Evolutionary conservation across 1,140 invertebrate genomes (phyloP).

Genomic region (Monochamus saltuarius): DNA sequence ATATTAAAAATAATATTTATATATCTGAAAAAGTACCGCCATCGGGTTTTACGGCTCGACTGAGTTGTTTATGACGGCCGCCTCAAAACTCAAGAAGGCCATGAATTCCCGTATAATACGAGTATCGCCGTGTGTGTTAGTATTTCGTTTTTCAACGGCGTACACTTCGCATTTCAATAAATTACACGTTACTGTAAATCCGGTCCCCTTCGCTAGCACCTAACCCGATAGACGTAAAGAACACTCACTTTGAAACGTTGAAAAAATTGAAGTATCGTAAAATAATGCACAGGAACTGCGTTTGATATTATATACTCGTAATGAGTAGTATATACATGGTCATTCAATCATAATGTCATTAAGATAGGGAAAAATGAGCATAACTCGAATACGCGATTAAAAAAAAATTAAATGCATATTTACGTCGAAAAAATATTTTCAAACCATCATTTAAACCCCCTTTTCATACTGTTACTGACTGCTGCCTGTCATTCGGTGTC

Average conservation of each 20-base stretch:
- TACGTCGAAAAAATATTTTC: too few relatives aligned
- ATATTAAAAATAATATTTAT: conserved; percentile 55
- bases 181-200: conserved; percentile 13
- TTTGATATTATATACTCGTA: too few relatives aligned
- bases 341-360: too few relatives aligned
- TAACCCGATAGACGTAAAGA: not conserved
- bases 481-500: too few relatives aligned
- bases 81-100: conserved; percentile 34
- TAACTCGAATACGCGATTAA: too few relatives aligned
- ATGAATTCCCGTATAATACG: conserved; percentile 33
- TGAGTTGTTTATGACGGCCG: conserved; percentile 46
- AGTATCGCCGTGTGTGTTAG: conserved; percentile 22
- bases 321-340: too few relatives aligned
- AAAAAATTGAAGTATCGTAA: too few relatives aligned
- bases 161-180: conserved; percentile 20
- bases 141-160: conserved; percentile 28
- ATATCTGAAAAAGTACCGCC: conserved; percentile 50
- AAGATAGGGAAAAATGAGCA: too few relatives aligned
- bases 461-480: too few relatives aligned
- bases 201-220: not conserved
- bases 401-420: too few relatives aligned
- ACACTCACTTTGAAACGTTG: conserved; percentile 12
- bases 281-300: too few relatives aligned
- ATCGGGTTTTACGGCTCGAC: conserved; percentile 44
- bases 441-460: too few relatives aligned